A percentile compares a stretch with the other conserved stretches of the same genome.
Evolutionary conservation across 1,140 invertebrate species (phyloP).

Genomic region (Drosophila saltans): DNA sequence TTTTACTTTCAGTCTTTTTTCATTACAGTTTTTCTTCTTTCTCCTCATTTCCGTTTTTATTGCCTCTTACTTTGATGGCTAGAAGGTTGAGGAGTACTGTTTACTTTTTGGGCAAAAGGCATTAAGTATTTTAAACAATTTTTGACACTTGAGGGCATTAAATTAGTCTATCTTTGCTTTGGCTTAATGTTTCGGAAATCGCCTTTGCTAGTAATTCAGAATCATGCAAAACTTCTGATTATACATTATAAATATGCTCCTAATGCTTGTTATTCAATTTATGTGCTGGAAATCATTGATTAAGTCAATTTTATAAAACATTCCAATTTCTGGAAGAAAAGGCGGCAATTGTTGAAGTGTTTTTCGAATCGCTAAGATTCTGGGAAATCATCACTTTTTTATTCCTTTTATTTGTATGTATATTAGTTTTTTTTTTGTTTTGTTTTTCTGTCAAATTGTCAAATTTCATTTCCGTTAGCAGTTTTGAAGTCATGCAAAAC

Average conservation of each 20-base stretch:
- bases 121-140: slow-evolving; percentile 36
- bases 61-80: not conserved
- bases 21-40: too few species aligned
- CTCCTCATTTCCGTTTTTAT: not conserved
- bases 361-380: too few species aligned
- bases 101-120: slow-evolving; percentile 29
- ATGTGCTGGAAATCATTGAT: not conserved
- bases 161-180: not conserved
- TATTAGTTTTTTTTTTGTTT: too few species aligned
- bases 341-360: too few species aligned
- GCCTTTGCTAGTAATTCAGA: not conserved
- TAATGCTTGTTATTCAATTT: not conserved
- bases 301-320: too few species aligned
- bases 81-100: slow-evolving; percentile 21
- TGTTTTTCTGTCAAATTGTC: too few species aligned
- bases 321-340: too few species aligned
- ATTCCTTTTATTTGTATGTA: too few species aligned
- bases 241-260: not conserved
- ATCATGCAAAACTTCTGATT: not conserved
- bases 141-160: slow-evolving; percentile 1
- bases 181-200: slow-evolving; percentile 9
- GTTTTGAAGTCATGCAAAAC: too few species aligned
- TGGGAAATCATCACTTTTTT: too few species aligned
- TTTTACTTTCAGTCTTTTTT: not conserved
- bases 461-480: too few species aligned